Conservation (phyloP, 1,140 invertebrate genomes). For the Lutraria rhynchaena region DNA sequence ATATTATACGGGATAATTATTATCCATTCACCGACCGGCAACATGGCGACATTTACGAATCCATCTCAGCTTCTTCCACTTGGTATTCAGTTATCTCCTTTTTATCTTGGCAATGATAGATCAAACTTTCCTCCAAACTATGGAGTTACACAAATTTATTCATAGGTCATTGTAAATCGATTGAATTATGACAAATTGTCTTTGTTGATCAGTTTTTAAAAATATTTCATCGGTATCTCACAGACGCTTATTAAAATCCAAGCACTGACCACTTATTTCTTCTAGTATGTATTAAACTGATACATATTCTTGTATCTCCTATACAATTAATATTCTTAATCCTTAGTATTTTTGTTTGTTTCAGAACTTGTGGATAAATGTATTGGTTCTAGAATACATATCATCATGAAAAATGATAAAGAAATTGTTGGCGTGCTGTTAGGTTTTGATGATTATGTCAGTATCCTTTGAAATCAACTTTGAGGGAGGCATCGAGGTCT, state of each 20-base stretch:
- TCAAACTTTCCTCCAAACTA: background rate
- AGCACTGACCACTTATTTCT: background rate
- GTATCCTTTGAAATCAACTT: slow-evolving; percentile 72
- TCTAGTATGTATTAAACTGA: background rate
- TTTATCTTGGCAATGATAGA: background rate
- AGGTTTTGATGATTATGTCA: slow-evolving; percentile 99
- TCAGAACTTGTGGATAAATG: slow-evolving; percentile 99
- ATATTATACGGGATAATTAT: too few species aligned
- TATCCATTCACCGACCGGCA: slow-evolving; percentile 4
- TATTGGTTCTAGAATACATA: slow-evolving; percentile 99
- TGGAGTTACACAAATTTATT: background rate
- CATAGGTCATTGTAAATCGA: background rate
- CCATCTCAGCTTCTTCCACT: slow-evolving; percentile 77
- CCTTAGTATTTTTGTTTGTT: slow-evolving; percentile 58
- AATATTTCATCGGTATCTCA: background rate
- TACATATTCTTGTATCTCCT: background rate
- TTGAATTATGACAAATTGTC: too few species aligned
- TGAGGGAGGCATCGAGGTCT: too few species aligned
- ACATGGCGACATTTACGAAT: slow-evolving; percentile 74
- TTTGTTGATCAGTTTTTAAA: slow-evolving; percentile 8
- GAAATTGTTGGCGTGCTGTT: slow-evolving; percentile 99
- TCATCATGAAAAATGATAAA: slow-evolving; percentile 99
- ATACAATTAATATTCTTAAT: background rate
- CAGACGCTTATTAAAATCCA: background rate
- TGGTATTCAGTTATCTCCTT: slow-evolving; percentile 62